Evolutionary conservation across 2,888 invertebrate species (phyloP).

Genomic region (Helleia helle): DNA sequence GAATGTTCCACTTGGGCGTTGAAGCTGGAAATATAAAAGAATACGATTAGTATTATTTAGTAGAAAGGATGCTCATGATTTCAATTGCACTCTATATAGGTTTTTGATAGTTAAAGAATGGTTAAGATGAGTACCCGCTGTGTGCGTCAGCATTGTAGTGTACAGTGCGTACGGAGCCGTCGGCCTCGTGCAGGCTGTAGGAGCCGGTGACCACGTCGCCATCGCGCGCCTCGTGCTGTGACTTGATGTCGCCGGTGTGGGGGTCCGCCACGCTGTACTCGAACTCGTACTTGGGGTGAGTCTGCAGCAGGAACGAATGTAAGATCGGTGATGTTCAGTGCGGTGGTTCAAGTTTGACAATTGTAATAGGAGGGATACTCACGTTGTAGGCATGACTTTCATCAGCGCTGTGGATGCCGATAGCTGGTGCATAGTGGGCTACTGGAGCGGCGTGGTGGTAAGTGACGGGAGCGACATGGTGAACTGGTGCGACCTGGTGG

Average conservation of each 20-base stretch:
- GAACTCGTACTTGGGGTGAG: constrained; percentile 69
- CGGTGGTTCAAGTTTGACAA: neutral
- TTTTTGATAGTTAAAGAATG: neutral
- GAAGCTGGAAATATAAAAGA: constrained; percentile 48
- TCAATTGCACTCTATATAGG: too few species aligned
- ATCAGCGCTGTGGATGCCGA: neutral
- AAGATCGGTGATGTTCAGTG: too few species aligned
- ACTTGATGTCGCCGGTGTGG: constrained; percentile 67
- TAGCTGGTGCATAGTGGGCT: neutral
- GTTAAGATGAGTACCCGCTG: constrained; percentile 40
- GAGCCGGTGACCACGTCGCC: constrained; percentile 65
- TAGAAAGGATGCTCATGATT: too few species aligned
- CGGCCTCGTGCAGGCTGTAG: constrained; percentile 72
- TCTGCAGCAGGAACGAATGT: constrained; percentile 26
- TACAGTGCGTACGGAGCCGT: constrained; percentile 70
- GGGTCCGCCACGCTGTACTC: constrained; percentile 67
- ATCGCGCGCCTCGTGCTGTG: constrained; percentile 32
- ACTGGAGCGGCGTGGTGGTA: constrained; percentile 22
- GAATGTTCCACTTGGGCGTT: constrained; percentile 72
- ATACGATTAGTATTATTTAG: neutral
- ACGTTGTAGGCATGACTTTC: constrained; percentile 39
- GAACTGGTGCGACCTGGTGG: too few species aligned
- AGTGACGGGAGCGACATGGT: constrained; percentile 13
- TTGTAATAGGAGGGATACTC: constrained; percentile 19
- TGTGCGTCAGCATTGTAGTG: constrained; percentile 65